phyloP scores from a whole-genome alignment of 2,797 vertebrate genomes.

The Oryzias sinensis region DNA sequence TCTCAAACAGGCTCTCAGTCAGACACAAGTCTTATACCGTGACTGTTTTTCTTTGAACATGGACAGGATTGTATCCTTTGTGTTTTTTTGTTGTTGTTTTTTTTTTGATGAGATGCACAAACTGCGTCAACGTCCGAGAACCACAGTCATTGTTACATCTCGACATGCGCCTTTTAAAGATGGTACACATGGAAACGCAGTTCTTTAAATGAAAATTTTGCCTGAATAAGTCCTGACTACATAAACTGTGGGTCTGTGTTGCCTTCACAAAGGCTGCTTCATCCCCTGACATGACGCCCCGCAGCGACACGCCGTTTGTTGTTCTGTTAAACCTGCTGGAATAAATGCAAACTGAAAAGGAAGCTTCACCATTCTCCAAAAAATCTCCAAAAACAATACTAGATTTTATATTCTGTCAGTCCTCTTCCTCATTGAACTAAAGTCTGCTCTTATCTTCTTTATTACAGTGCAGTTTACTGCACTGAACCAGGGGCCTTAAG shows the following conservation, averaged over 20 bases:
- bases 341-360: slow-evolving; percentile 36
- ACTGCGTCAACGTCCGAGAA: slow-evolving; percentile 54
- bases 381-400: slow-evolving; percentile 5
- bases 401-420: slow-evolving; percentile 1
- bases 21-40: slow-evolving; percentile 10
- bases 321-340: slow-evolving; percentile 48
- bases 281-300: slow-evolving; percentile 21
- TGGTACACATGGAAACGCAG: too few species aligned
- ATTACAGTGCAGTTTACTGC: too few species aligned
- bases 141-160: slow-evolving; percentile 25
- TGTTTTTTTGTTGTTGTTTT: neutral
- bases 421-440: neutral
- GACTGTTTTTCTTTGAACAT: slow-evolving; percentile 17
- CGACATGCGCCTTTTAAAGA: too few species aligned
- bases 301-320: slow-evolving; percentile 45
- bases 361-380: slow-evolving; percentile 20
- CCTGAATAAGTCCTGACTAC: neutral
- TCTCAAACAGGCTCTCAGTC: slow-evolving; percentile 43
- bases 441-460: too few species aligned
- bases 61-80: slow-evolving; percentile 38
- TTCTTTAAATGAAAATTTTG: too few species aligned
- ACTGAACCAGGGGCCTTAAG: too few species aligned
- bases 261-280: slow-evolving; percentile 5
- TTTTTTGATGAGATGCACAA: slow-evolving; percentile 47
- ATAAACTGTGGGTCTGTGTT: slow-evolving; percentile 6